phyloP scores from a whole-genome alignment of 2,113 vertebrate species.

The Protobothrops mucrosquamatus region DNA sequence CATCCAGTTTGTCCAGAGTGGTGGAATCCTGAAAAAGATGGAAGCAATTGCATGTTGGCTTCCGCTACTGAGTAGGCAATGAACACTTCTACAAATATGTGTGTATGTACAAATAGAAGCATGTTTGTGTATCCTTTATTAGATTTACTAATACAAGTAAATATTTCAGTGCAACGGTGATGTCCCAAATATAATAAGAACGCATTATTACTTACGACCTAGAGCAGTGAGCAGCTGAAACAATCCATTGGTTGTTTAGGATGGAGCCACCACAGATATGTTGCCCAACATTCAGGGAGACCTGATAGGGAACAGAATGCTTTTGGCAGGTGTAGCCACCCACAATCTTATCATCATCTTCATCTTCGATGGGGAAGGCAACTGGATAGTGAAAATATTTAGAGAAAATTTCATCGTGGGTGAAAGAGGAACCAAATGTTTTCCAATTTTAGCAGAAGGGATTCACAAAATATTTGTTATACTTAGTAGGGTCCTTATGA shows the following conservation, averaged over 20 bases:
- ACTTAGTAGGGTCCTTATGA: too few relatives aligned
- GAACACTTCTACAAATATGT: too few relatives aligned
- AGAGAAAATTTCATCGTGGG: not conserved
- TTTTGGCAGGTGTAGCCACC: constrained; percentile 75
- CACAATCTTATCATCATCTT: constrained; percentile 75
- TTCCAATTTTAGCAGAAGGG: not conserved
- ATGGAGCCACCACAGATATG: constrained; percentile 71
- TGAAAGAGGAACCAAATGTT: not conserved
- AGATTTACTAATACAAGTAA: not conserved
- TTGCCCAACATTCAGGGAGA: constrained; percentile 71
- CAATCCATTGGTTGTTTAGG: constrained; percentile 68
- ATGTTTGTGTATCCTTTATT: too few relatives aligned
- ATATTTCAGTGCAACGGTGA: not conserved
- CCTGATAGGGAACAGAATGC: constrained; percentile 70
- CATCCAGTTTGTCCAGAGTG: not conserved
- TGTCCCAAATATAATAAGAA: not conserved
- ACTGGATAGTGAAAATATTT: not conserved
- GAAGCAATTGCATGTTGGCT: not conserved
- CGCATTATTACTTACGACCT: constrained; percentile 62
- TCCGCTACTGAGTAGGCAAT: not conserved
- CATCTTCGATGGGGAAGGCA: constrained; percentile 58
- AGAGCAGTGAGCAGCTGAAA: constrained; percentile 83
- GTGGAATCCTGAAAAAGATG: not conserved
- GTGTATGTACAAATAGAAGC: not conserved
- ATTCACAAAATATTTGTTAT: too few relatives aligned